Base-by-base conservation (phyloP, 2,888 invertebrate genomes). In the Tinea semifulvella region DNA sequence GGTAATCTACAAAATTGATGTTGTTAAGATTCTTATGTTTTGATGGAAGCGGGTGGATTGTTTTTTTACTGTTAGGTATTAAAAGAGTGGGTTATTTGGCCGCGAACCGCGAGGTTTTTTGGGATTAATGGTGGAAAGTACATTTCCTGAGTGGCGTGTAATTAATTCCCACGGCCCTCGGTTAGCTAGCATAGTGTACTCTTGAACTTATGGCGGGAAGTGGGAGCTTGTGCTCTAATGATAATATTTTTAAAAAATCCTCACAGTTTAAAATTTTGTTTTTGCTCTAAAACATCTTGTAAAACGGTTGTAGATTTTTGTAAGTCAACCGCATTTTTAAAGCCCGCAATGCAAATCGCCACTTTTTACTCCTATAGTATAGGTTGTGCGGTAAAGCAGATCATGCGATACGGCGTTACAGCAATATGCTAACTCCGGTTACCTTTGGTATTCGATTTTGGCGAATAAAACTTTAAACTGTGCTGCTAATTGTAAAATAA, bases 231-330 rank as follows among this genome's bases (percentile, higher is more conserved):
- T 31, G 14, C 31, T 31, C 31, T 31, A 31, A 31, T 31, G 2
- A 14, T 31, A 31, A 31, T 31, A 14, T 3, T 22, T 31, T 4
- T 31, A 14, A 31, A 31, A 22, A 31, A 31, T 13, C 10, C 13
- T 13, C n/a, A 31, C 31, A 31, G 31, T 31, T 31, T 31, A 31
- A 31, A 13, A 31, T 31, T 31, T 31, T 31, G 14, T n/a, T n/a
- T n/a, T n/a, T n/a, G n/a, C n/a, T n/a, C n/a, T n/a, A n/a, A n/a
- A n/a, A n/a, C n/a, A n/a, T n/a, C n/a, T n/a, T n/a, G n/a, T n/a
- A n/a, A n/a, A n/a, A n/a, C n/a, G n/a, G n/a, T n/a, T n/a, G n/a
- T n/a, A n/a, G n/a, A n/a, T n/a, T n/a, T n/a, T n/a, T n/a, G n/a
- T n/a, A n/a, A n/a, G n/a, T n/a, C n/a, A n/a, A n/a, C n/a, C n/a